These are phyloP conservation scores for Streblospio benedicti DNA, from an alignment of 1,140 invertebrate species.

Conservation along the genomic window DNA sequence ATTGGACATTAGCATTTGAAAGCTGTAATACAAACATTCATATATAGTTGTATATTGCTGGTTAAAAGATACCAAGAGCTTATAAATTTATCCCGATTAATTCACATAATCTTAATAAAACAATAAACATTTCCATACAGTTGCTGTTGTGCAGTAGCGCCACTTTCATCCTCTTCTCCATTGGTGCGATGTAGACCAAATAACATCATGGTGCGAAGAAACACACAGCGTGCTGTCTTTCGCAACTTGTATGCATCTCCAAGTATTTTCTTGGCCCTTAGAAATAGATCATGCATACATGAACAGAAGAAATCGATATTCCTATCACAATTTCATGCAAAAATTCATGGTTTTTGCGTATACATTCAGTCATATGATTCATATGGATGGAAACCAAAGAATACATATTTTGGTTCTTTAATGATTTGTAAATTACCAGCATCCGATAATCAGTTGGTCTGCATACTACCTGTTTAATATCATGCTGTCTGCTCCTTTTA, in stretches of 20 bases:
- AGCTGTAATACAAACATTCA: conserved; percentile 29
- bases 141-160: conserved; percentile 36
- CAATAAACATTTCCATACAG: conserved; percentile 28
- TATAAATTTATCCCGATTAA: too few species aligned
- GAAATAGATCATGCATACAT: neutral
- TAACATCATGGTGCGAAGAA: conserved; percentile 47
- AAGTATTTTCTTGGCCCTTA: conserved; percentile 36
- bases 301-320: neutral
- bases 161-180: conserved; percentile 43
- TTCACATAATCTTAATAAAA: neutral
- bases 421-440: too few species aligned
- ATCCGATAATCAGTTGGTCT: too few species aligned
- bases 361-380: too few species aligned
- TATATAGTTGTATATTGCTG: too few species aligned
- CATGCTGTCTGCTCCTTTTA: conserved; percentile 11
- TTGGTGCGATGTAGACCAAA: conserved; percentile 46
- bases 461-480: conserved; percentile 31
- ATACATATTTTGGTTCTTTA: too few species aligned
- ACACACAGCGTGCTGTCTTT: conserved; percentile 36
- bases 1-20: conserved; percentile 50
- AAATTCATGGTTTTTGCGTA: too few species aligned
- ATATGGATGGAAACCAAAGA: neutral
- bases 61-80: too few species aligned
- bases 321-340: too few species aligned
- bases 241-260: conserved; percentile 42